These are phyloP conservation scores for Potamilus streckersoni DNA, from an alignment of 1,140 invertebrate species.

Conservation along the genomic window DNA sequence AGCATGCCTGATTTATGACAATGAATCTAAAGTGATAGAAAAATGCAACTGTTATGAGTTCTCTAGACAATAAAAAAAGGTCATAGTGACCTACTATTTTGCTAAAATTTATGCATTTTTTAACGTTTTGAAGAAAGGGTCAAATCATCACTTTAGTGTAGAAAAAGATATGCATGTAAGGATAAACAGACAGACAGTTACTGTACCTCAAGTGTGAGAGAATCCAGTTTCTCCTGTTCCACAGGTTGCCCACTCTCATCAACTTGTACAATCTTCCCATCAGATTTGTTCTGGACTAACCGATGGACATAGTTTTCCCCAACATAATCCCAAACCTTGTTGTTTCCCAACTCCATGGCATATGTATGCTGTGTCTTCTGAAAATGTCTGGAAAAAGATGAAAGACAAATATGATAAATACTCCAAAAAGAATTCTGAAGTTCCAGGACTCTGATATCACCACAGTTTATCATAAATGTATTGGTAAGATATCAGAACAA, in stretches of 20 bases:
- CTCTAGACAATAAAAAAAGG: too few relatives aligned
- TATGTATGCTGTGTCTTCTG: slow-evolving; percentile 96
- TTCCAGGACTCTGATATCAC: too few relatives aligned
- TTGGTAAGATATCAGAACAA: too few relatives aligned
- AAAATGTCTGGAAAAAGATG: slow-evolving; percentile 81
- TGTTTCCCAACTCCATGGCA: slow-evolving; percentile 92
- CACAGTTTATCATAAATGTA: too few relatives aligned
- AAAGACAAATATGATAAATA: slow-evolving; percentile 5
- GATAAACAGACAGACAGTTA: background rate
- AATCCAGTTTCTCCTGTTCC: slow-evolving; percentile 89
- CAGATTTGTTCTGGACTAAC: slow-evolving; percentile 94
- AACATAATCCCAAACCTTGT: slow-evolving; percentile 98
- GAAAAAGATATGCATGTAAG: too few relatives aligned
- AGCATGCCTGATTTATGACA: too few relatives aligned
- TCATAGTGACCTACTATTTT: too few relatives aligned
- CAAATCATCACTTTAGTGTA: too few relatives aligned
- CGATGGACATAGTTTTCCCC: slow-evolving; percentile 98
- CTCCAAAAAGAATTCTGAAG: background rate
- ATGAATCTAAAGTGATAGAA: too few relatives aligned
- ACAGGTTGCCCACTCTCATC: slow-evolving; percentile 61
- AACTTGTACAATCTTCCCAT: slow-evolving; percentile 93
- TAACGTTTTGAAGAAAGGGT: too few relatives aligned
- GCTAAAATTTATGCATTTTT: too few relatives aligned
- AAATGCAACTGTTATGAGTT: too few relatives aligned
- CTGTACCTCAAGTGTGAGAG: slow-evolving; percentile 82